Percentiles rank a stretch among this genome's conserved stretches.
phyloP scores from a whole-genome alignment of 2,797 vertebrate genomes.

The Sebastes flavidus region DNA sequence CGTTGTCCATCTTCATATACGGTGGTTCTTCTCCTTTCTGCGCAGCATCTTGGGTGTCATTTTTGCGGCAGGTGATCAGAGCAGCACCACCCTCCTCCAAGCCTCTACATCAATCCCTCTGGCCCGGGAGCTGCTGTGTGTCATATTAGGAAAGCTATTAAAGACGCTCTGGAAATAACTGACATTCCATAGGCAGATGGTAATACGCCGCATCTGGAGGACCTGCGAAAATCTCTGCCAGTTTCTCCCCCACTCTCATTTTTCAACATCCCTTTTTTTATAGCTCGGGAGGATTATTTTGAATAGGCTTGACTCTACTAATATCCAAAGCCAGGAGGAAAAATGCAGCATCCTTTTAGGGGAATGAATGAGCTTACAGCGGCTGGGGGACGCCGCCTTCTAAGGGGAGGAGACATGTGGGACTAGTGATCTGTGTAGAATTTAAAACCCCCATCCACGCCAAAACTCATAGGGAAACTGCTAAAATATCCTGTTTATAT shows the following conservation, averaged over 20 bases:
- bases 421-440: conserved; percentile 22
- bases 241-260: conserved; percentile 52
- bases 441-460: background rate
- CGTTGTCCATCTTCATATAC: no score
- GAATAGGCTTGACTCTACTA: conserved; percentile 52
- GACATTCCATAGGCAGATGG: conserved; percentile 75
- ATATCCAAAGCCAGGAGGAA: conserved; percentile 59
- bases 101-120: conserved; percentile 25
- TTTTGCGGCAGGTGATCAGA: conserved; percentile 49
- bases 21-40: conserved; percentile 1
- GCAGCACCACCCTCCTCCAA: conserved; percentile 5
- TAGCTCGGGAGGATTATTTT: conserved; percentile 64
- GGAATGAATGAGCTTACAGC: conserved; percentile 67
- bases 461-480: conserved; percentile 20
- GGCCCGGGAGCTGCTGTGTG: conserved; percentile 45
- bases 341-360: conserved; percentile 75
- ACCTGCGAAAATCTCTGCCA: conserved; percentile 58
- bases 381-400: conserved; percentile 47
- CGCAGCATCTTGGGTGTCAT: conserved; percentile 11
- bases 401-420: conserved; percentile 53
- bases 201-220: conserved; percentile 75
- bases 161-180: conserved; percentile 76
- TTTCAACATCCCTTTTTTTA: conserved; percentile 45
- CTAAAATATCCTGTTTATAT: conserved; percentile 36
- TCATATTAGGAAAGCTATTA: conserved; percentile 76